Base-by-base conservation (phyloP, 2,113 vertebrate species). In the Chiloscyllium plagiosum region DNA sequence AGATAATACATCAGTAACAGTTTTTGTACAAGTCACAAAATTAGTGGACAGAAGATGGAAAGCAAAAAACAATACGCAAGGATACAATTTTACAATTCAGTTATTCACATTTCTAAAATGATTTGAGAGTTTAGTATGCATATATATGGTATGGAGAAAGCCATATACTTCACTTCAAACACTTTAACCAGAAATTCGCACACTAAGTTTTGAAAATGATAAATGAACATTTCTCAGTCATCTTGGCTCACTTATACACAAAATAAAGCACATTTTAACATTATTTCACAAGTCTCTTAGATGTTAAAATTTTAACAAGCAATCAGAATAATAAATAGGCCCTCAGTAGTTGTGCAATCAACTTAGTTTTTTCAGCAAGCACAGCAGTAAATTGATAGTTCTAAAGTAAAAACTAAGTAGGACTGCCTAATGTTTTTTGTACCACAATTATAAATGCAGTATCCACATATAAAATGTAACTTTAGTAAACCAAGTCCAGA, bases 1-100 rank as follows among this genome's bases (percentile, higher is more conserved):
- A 90, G 66, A 20, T 94, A 70, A 70, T 8, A 94, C 37, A 70
- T 94, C 66, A 47, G 37, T 70, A 69, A 94, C 66, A 47, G 66
- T 19, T 69, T 94, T 94, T 94, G 61, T 93, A 93, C 33, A 66
- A 13, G 33, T 93, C 93, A 94, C 93, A 70, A 94, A 90, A 90
- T 56, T n/a, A n/a, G 66, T 69, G 47, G 93, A 70, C 66, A 70
- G 66, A 94, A 66, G 87, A 90, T 70, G 93, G 37, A 47, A 47
- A 66, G 66, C 20, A 94, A 94, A 37, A 70, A 70, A 42, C 66
- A 69, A 69, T 50, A 70, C 37, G 69, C 24, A 37, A 94, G 93
- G 72, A 37, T 66, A 94, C 65, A 42, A 94, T 69, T 68, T 69
- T 70, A 94, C 66, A 94, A 69, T 94, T 33, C 24, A 94, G n/a